A percentile compares a stretch with the other conserved stretches of the same genome.
These are phyloP conservation scores for Asarcornis scutulata DNA, from an alignment of 2,113 vertebrate genomes.

Conservation along the genomic window DNA sequence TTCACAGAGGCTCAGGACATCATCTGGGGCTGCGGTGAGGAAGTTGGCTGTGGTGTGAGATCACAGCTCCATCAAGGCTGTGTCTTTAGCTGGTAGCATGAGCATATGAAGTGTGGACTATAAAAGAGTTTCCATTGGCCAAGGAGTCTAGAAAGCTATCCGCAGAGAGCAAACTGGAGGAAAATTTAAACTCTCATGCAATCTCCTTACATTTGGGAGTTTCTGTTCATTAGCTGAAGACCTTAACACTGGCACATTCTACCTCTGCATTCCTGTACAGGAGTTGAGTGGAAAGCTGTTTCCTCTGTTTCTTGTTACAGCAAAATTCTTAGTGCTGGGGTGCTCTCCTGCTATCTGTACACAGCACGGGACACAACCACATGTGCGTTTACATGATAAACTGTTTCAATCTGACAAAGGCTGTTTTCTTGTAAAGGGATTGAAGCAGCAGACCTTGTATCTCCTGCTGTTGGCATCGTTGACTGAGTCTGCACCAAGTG, in stretches of 20 bases:
- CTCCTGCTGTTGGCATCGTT: not conserved
- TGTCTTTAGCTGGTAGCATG: accelerated
- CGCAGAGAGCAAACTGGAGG: not conserved
- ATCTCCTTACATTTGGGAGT: not conserved
- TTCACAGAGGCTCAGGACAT: not conserved
- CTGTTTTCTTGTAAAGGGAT: not conserved
- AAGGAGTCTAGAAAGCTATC: not conserved
- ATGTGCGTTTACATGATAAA: not conserved
- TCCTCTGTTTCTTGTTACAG: not conserved
- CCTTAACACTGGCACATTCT: not conserved
- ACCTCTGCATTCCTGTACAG: not conserved
- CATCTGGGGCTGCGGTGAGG: not conserved
- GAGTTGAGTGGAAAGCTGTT: not conserved
- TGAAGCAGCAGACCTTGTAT: not conserved
- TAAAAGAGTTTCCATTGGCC: not conserved
- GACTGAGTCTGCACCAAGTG: not conserved
- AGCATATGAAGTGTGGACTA: accelerated
- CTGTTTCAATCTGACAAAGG: not conserved
- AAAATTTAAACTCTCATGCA: not conserved
- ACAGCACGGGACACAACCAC: not conserved
- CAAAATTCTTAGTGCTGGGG: not conserved
- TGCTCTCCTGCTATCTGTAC: not conserved
- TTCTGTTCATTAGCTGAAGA: not conserved
- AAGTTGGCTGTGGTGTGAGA: not conserved
- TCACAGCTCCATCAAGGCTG: accelerated